A percentile compares a stretch with the other conserved stretches of the same genome.
phyloP scores from a whole-genome alignment of 2,113 vertebrate species.

The Vulpes vulpes region DNA sequence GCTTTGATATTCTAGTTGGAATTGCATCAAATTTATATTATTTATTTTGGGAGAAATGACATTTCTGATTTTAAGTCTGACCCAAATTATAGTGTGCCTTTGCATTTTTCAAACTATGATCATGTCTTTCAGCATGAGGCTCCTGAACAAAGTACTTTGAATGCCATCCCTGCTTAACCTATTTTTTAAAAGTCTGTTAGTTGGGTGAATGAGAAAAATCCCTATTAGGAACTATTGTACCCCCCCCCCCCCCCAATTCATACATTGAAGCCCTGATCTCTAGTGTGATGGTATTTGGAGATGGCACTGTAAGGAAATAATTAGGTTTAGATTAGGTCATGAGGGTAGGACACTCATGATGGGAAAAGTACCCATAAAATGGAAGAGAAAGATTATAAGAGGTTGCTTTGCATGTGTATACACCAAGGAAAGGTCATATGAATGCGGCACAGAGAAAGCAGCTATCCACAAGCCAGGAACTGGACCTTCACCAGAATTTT shows the following conservation, averaged over 20 bases:
- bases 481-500: conserved; percentile 29
- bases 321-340: background rate
- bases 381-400: background rate
- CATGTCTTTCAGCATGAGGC: background rate
- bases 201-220: background rate
- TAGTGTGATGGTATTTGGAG: conserved; percentile 20
- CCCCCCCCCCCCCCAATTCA: background rate
- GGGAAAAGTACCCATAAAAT: background rate
- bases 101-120: conserved; percentile 29
- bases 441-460: background rate
- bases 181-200: background rate
- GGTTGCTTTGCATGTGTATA: background rate
- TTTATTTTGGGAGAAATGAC: conserved; percentile 21
- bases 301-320: background rate
- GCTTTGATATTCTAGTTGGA: background rate
- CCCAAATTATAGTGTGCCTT: conserved; percentile 1
- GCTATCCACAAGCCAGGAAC: background rate
- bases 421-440: background rate
- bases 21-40: background rate
- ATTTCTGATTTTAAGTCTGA: background rate
- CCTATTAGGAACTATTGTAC: background rate
- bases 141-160: conserved; percentile 8
- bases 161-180: background rate
- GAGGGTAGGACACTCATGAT: background rate
- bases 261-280: background rate